Conservation (phyloP, 2,888 invertebrate genomes). For the Phrixothrix hirtus region DNA sequence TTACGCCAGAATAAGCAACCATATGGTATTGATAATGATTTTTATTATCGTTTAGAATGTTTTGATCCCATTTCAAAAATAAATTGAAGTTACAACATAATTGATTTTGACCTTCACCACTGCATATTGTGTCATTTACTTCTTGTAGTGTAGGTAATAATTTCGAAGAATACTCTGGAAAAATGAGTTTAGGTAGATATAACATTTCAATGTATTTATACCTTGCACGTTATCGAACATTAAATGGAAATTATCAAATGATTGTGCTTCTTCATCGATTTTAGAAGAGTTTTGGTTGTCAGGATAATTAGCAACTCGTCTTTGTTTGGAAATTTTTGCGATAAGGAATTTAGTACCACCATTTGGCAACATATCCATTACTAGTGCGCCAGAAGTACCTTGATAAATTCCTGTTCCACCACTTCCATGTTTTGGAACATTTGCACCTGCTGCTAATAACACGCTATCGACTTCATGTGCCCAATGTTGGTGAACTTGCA, state of each 20-base stretch:
- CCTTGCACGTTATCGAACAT: too few species aligned
- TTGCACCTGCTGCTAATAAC: conserved; percentile 72
- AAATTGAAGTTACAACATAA: conserved; percentile 52
- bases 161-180: conserved; percentile 8
- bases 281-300: conserved; percentile 9
- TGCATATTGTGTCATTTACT: conserved; percentile 5
- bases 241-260: conserved; percentile 54
- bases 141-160: neutral
- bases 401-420: conserved; percentile 79
- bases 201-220: too few species aligned
- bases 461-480: conserved; percentile 69
- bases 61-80: conserved; percentile 7
- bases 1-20: conserved; percentile 59
- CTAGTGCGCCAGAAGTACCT: conserved; percentile 36
- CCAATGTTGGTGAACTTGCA: conserved; percentile 72
- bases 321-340: conserved; percentile 13
- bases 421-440: conserved; percentile 63
- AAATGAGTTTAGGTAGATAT: too few species aligned
- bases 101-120: conserved; percentile 26
- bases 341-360: conserved; percentile 23
- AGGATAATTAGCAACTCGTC: conserved; percentile 2
- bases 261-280: conserved; percentile 38
- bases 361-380: conserved; percentile 14
- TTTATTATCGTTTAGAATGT: conserved; percentile 6
- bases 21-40: conserved; percentile 58